A percentile compares a stretch with the other conserved stretches of the same genome.
Evolutionary conservation across 1,140 invertebrate genomes (phyloP).

Genomic region (Colletes gigas): DNA sequence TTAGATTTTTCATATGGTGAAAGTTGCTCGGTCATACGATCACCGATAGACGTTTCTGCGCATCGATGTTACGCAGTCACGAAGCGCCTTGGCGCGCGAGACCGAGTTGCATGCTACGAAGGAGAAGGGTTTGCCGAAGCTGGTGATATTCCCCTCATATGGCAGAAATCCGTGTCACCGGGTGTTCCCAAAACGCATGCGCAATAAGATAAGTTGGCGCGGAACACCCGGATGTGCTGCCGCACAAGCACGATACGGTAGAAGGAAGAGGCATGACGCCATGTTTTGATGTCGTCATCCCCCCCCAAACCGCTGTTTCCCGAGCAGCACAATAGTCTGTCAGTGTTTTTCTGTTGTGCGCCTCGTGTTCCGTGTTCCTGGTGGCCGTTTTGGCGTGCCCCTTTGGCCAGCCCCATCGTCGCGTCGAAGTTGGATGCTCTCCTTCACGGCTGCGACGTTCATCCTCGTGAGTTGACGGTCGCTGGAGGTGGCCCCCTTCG

Average conservation of each 20-base stretch:
- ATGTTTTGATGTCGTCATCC: slow-evolving; percentile 79
- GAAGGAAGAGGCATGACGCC: slow-evolving; percentile 74
- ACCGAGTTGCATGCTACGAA: too few relatives aligned
- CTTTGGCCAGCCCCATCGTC: slow-evolving; percentile 17
- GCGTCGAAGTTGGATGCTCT: slow-evolving; percentile 19
- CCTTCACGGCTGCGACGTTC: slow-evolving; percentile 14
- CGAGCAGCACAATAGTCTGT: slow-evolving; percentile 59
- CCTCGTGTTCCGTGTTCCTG: slow-evolving; percentile 57
- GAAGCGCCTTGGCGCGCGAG: too few relatives aligned
- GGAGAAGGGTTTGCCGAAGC: too few relatives aligned
- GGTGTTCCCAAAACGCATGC: slow-evolving; percentile 61
- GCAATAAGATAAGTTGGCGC: slow-evolving; percentile 34
- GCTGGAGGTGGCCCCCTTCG: slow-evolving; percentile 35
- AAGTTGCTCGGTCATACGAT: too few relatives aligned
- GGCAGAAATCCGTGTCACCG: too few relatives aligned
- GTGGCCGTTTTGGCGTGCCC: slow-evolving; percentile 44
- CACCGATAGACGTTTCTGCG: too few relatives aligned
- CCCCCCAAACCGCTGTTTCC: slow-evolving; percentile 61
- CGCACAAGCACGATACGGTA: slow-evolving; percentile 44
- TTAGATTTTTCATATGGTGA: too few relatives aligned
- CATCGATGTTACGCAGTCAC: too few relatives aligned
- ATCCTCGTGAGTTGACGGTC: slow-evolving; percentile 19
- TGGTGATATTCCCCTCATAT: too few relatives aligned
- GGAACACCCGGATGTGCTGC: slow-evolving; percentile 53
- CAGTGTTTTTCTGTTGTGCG: slow-evolving; percentile 67